Conservation (phyloP, 2,888 invertebrate species). For the Drosophila lacicola region DNA sequence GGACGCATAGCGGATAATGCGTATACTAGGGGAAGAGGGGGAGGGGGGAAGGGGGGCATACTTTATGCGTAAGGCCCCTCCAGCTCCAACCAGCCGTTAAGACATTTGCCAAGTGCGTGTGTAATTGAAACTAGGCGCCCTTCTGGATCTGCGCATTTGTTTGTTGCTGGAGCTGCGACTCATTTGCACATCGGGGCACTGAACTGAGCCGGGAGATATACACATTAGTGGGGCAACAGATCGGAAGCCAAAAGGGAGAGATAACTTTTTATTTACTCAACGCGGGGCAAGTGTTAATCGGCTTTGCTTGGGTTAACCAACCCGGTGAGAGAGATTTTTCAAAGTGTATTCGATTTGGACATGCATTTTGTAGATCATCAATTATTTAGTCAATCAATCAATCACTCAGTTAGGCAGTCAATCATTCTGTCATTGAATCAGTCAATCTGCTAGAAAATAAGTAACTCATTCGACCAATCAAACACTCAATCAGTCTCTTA, state of each 20-base stretch:
- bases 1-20: not conserved
- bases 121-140: conserved; percentile 75
- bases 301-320: too few relatives aligned
- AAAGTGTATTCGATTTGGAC: too few relatives aligned
- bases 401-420: not conserved
- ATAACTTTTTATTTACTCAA: conserved; percentile 5
- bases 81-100: conserved; percentile 10
- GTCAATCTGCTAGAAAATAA: not conserved
- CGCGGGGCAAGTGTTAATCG: too few relatives aligned
- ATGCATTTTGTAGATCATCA: not conserved
- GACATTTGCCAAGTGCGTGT: conserved; percentile 73
- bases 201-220: conserved; percentile 19
- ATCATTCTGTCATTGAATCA: not conserved
- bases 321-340: too few relatives aligned
- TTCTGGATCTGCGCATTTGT: conserved; percentile 33
- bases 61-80: conserved; percentile 36
- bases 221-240: conserved; percentile 12
- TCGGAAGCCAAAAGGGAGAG: not conserved
- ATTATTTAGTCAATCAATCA: not conserved
- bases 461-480: not conserved
- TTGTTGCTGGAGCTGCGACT: conserved; percentile 9
- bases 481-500: too few relatives aligned
- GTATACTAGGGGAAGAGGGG: not conserved
- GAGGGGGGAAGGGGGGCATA: not conserved
- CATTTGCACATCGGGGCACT: conserved; percentile 12